Base-by-base conservation (phyloP, 92 coral and sea anemone genomes). In the Epizoanthus rinbou region DNA sequence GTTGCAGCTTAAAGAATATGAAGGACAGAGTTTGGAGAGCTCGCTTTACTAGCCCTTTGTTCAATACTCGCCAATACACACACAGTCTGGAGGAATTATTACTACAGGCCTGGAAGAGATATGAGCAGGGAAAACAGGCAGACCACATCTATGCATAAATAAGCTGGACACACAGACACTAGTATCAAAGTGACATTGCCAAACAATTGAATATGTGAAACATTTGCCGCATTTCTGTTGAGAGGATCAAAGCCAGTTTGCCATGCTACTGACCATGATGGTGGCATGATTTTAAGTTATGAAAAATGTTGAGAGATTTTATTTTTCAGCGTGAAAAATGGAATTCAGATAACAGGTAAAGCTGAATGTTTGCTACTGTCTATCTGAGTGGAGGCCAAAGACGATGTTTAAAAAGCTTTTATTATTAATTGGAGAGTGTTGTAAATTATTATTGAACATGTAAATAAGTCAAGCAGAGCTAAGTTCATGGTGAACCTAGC, bases 41-140 rank as follows among this genome's bases (percentile, higher is more conserved):
- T 3, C 94, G 99, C 41, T 89, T 94, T 56, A 75, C 81, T 3
- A 94, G 98, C 71, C 98, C 98, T 23, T 88, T 97, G 75, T 97
- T 97, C 87, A 87, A 94, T 93, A 97, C 98, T 41, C 76, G 91
- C 66, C 97, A 94, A 78, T 97, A 97, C 81, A 86, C 97, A 11
- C 91, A 80, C 72, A 90, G 89, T 85, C 94, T 97, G 43, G 99
- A 97, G 85, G 78, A 83, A 45, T 80, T 97, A 47, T 87, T 92
- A 62, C 31, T 78, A 23, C 90, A 90, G 58, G 90, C 95, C 88
- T 97, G 99, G 99, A 86, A 88, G 86, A 91, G 99, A 79, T 86
- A 90, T 72, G 91, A 91, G 50, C 80, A 88, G 35, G 92, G 91
- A 19, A 87, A 70, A 56, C 92, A 87, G 19, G 70, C 86, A 6